These are phyloP conservation scores for Melanotaenia trifasciata DNA, from an alignment of 2,797 vertebrate species.

Conservation along the genomic window DNA sequence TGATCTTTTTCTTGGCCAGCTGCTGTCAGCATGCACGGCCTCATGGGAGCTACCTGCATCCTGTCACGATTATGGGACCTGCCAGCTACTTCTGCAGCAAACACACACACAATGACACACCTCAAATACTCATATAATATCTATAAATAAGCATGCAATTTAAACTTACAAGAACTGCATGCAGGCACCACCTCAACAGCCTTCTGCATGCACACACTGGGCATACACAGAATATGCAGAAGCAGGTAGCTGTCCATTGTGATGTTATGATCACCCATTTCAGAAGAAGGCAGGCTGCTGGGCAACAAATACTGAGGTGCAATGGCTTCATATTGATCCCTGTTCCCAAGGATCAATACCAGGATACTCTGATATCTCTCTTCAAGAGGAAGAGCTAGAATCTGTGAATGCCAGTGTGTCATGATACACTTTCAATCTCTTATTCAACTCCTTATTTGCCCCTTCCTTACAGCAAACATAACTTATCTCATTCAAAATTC, in stretches of 20 bases:
- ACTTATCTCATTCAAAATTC: slow-evolving; percentile 55
- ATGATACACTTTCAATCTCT: slow-evolving; percentile 49
- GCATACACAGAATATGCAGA: slow-evolving; percentile 4
- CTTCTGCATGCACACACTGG: slow-evolving; percentile 3
- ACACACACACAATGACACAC: slow-evolving; percentile 34
- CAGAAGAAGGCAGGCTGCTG: slow-evolving; percentile 63
- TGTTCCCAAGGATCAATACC: slow-evolving; percentile 71
- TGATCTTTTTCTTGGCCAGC: slow-evolving; percentile 67
- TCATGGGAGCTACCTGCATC: slow-evolving; percentile 71
- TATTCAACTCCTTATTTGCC: slow-evolving; percentile 50
- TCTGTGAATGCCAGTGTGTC: slow-evolving; percentile 63
- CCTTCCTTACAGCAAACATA: slow-evolving; percentile 50
- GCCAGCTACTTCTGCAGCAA: slow-evolving; percentile 69
- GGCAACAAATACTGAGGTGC: slow-evolving; percentile 79
- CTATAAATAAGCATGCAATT: slow-evolving; percentile 18
- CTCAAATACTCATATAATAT: neutral
- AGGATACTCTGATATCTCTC: slow-evolving; percentile 81
- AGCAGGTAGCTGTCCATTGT: slow-evolving; percentile 38
- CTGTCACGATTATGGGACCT: slow-evolving; percentile 75
- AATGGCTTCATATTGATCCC: slow-evolving; percentile 76
- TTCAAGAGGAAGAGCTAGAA: slow-evolving; percentile 56
- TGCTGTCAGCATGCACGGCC: slow-evolving; percentile 71
- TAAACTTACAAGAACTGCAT: neutral
- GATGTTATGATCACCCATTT: slow-evolving; percentile 56
- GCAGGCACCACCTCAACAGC: neutral